Conservation (phyloP, 2,888 invertebrate genomes). For the Matsumyia berberina region DNA sequence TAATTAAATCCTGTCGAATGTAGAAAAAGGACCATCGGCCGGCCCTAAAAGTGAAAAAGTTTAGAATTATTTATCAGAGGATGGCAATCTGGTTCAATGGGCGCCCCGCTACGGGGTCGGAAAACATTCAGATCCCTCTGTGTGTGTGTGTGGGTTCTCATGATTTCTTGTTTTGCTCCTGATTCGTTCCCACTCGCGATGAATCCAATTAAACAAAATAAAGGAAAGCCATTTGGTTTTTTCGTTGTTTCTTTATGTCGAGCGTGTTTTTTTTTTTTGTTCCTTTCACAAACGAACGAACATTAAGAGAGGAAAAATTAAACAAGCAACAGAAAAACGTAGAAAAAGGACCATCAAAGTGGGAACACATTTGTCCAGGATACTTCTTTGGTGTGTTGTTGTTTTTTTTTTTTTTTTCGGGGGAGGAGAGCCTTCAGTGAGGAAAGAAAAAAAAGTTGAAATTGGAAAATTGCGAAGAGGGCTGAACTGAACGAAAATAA, state of each 20-base stretch:
- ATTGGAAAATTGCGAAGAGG: conserved; percentile 23
- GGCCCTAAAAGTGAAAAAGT: conserved; percentile 65
- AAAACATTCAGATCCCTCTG: conserved; percentile 18
- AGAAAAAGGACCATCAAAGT: conserved; percentile 35
- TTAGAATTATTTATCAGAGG: conserved; percentile 72
- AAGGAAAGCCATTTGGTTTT: conserved; percentile 60
- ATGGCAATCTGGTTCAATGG: conserved; percentile 69
- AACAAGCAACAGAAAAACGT: conserved; percentile 11
- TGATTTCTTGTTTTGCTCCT: conserved; percentile 66
- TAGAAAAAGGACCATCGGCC: conserved; percentile 53
- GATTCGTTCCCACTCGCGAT: conserved; percentile 70
- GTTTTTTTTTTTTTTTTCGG: neutral
- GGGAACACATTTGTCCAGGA: conserved; percentile 72
- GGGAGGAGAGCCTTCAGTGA: conserved; percentile 11
- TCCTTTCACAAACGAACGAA: conserved; percentile 59
- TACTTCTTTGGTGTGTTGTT: conserved; percentile 39
- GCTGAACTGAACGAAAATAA: conserved; percentile 43
- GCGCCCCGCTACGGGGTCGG: neutral
- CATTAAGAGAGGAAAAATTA: conserved; percentile 47
- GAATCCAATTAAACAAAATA: conserved; percentile 76
- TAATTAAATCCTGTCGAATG: conserved; percentile 70
- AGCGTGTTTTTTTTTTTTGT: conserved; percentile 41
- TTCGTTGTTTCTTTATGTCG: conserved; percentile 2
- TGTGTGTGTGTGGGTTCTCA: conserved; percentile 59
- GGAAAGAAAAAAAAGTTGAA: neutral